Base-by-base conservation (phyloP, 37 sponge, comb jelly and placozoan genomes). In the Hexactinellida sp. region DNA sequence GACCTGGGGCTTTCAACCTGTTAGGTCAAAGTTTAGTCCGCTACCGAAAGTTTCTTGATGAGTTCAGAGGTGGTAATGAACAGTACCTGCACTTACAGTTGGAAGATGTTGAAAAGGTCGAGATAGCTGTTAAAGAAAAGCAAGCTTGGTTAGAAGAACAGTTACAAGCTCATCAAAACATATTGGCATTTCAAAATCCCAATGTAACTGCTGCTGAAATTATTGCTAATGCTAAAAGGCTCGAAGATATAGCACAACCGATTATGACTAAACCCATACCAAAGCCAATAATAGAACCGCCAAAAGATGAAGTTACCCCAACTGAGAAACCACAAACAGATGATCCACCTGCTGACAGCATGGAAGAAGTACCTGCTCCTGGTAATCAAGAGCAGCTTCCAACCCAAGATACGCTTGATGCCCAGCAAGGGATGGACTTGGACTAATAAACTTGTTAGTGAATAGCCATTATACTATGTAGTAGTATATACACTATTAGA, bases 221-320 rank as follows among this genome's bases (percentile, higher is more conserved):
- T 34, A 34, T 28, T 63, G 39, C 91, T 25, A 47, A 87, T 89
- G 96, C 90, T 36, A 88, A 63, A 0, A 0, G 0, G 21, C 24
- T 37, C 23, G 24, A 28, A 37, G 36, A 25, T 83, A 1, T 36
- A 1, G 39, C 84, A 38, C 38, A 93, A 25, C 95, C 99, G 1
- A 93, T 95, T 54, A 93, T 98, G 24, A 89, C 87, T 36, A 98
- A 98, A 71, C 95, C 99, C 24, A 98, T 95, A 38, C 99, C 99
- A n/a, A 98, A 98, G 37, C 99, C 99, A 19, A 98, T 95, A 83
- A 94, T 90, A 23, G 95, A 95, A 85, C 95, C 99, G 9, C 99
- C 99, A 19, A 91, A 91, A 55, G 92, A 87, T 82, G 89, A 88
- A 34, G 28, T 24, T 36, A 82, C 1, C 1, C 39, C 82, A 21